Evolutionary conservation across 2,797 vertebrate genomes (phyloP).

Genomic region (Tragelaphus eurycerus): DNA sequence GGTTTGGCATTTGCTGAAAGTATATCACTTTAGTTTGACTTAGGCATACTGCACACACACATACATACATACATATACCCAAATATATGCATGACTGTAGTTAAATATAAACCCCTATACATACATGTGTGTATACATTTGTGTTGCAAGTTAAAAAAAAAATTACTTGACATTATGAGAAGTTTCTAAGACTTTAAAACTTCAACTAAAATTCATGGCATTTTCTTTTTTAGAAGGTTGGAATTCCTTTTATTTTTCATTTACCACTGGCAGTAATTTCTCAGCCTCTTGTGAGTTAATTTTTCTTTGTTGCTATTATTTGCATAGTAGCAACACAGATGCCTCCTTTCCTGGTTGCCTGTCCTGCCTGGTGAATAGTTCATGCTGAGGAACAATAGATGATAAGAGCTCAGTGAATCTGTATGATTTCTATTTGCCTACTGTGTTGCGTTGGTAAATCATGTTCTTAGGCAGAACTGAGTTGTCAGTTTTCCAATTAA

Average conservation of each 20-base stretch:
- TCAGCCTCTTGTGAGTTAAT: neutral
- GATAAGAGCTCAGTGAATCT: neutral
- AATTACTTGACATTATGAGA: neutral
- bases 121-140: too few species aligned
- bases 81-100: neutral
- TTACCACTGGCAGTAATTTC: neutral
- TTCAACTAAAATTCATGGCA: neutral
- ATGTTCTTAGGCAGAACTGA: neutral
- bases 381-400: neutral
- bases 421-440: neutral
- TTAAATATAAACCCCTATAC: neutral
- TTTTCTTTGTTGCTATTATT: neutral
- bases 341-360: neutral
- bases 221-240: neutral
- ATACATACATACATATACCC: neutral
- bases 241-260: neutral
- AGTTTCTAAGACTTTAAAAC: constrained; percentile 15
- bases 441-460: neutral
- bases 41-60: neutral
- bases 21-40: neutral
- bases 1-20: constrained; percentile 35
- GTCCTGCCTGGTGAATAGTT: neutral
- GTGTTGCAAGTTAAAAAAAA: neutral
- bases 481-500: neutral
- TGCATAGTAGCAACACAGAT: neutral